Base-by-base conservation (phyloP, 2,888 invertebrate species). In the Campaea margaritaria region DNA sequence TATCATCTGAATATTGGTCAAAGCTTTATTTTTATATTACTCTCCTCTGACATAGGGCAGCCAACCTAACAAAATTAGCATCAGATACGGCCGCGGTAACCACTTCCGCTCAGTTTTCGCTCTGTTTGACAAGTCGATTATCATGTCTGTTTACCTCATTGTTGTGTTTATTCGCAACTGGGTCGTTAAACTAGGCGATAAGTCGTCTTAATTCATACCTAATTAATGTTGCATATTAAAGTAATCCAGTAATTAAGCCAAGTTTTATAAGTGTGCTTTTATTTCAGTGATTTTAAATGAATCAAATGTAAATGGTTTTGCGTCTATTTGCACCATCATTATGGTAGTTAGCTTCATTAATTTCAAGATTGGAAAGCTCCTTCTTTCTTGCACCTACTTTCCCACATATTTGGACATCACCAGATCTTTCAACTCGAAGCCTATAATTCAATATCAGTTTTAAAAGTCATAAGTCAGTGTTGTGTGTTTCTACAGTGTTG, bases 61-160 rank as follows among this genome's bases (percentile, higher is more conserved):
- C 73, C 63, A 59, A 54, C 48, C 69, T 70, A 70, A 70, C 58
- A 49, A 68, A 74, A 78, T 83, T 78, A 78, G 73, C 78, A 80
- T 76, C 68, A 57, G 62, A 68, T 62, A 57, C 57, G 31, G 54
- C 55, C 38, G 70, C 67, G 68, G 56, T 66, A 69, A 73, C 72
- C 72, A 80, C 82, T 80, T 84, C 84, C 84, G 81, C 64, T 60
- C 68, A 28, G 55, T 61, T 61, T 68, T 58, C 75, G 84, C 79
- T 87, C 86, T 86, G 87, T 81, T 88, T 85, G 79, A 77, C 77
- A 78, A 75, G 65, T 68, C 71, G 76, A 76, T 78, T 62, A 64
- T 64, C 60, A 62, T 62, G 62, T 65, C 54, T 60, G 57, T 48
- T 54, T 50, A 56, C 54, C 58, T 46, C 57, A 61, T 56, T 61